phyloP scores from a whole-genome alignment of 2,888 invertebrate genomes.

The Polydrusus cervinus region DNA sequence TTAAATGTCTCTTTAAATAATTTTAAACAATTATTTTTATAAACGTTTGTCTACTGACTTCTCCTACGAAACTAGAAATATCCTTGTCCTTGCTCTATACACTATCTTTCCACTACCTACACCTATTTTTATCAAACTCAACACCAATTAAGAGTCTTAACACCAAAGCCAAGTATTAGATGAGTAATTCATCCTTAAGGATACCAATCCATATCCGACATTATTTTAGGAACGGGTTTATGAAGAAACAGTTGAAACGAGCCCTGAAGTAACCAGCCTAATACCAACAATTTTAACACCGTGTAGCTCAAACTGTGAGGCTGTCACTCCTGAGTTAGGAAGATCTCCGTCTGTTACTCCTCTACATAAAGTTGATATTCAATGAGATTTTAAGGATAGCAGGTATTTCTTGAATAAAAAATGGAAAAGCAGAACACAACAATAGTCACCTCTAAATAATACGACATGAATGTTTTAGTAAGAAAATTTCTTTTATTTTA shows the following conservation, averaged over 20 bases:
- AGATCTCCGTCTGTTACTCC: constrained; percentile 74
- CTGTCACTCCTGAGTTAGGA: constrained; percentile 72
- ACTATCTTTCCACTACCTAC: too few species aligned
- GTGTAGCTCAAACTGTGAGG: constrained; percentile 73
- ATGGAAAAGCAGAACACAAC: constrained; percentile 34
- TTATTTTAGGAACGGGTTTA: constrained; percentile 76
- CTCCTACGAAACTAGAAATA: too few species aligned
- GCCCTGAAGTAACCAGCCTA: constrained; percentile 81
- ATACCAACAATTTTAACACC: constrained; percentile 77
- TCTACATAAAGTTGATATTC: constrained; percentile 74
- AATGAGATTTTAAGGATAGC: constrained; percentile 52
- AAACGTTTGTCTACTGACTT: too few species aligned
- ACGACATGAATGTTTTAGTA: constrained; percentile 34
- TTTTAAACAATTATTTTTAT: too few species aligned
- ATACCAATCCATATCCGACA: too few species aligned
- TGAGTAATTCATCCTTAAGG: too few species aligned
- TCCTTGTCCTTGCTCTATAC: too few species aligned
- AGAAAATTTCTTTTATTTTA: constrained; percentile 31
- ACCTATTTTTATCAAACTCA: too few species aligned
- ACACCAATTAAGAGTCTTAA: too few species aligned
- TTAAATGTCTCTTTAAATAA: too few species aligned
- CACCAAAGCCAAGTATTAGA: too few species aligned
- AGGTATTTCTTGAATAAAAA: constrained; percentile 57
- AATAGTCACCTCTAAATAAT: constrained; percentile 55
- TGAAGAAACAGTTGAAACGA: constrained; percentile 73